Evolutionary conservation across 2,113 vertebrate genomes (phyloP).

Genomic region (Ceyx margarethae): DNA sequence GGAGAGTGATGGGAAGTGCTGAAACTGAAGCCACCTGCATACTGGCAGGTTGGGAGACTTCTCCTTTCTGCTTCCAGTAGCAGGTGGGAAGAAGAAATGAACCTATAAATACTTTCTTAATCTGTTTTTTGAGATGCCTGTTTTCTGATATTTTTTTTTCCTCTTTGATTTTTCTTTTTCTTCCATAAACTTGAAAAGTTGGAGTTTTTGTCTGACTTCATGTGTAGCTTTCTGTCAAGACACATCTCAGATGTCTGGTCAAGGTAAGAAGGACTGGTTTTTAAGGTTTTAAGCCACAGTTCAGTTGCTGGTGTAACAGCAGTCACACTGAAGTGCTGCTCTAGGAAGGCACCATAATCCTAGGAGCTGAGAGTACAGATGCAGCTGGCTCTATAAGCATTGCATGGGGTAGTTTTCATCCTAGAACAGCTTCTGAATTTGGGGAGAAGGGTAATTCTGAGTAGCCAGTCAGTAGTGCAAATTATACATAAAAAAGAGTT

Average conservation of each 20-base stretch:
- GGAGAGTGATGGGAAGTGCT: neutral
- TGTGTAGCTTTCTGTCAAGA: neutral
- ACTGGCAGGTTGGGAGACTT: neutral
- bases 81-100: neutral
- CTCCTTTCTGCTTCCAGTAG: neutral
- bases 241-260: neutral
- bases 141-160: neutral
- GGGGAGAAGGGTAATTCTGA: neutral
- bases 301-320: neutral
- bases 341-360: rapidly evolving
- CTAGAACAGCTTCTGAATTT: neutral
- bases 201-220: neutral
- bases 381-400: neutral
- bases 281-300: neutral
- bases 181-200: neutral
- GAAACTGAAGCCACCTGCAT: neutral
- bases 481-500: neutral
- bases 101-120: neutral
- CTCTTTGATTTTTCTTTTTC: neutral
- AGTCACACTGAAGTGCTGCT: neutral
- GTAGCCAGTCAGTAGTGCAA: neutral
- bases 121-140: neutral
- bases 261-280: neutral
- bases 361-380: neutral
- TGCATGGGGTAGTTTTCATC: neutral